These are phyloP conservation scores for Propithecus perrieri DNA, from an alignment of 2,797 vertebrate species.

Conservation along the genomic window DNA sequence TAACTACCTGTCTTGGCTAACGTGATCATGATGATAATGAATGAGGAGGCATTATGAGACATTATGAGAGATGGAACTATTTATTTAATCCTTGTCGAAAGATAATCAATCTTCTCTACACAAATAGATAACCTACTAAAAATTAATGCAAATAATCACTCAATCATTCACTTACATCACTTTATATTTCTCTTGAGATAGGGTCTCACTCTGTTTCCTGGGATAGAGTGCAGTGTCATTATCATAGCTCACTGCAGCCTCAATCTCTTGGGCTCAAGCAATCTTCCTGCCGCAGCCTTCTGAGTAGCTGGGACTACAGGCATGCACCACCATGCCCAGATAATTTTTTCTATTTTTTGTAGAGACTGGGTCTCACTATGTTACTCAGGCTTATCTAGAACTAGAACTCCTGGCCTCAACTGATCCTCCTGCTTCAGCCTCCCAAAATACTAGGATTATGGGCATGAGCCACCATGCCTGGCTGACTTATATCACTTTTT, in stretches of 20 bases:
- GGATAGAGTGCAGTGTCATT: background rate
- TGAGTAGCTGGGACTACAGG: background rate
- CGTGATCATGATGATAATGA: background rate
- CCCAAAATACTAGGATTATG: background rate
- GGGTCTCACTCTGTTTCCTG: background rate
- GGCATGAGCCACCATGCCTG: background rate
- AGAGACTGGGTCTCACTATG: background rate
- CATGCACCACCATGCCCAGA: background rate
- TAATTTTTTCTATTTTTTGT: background rate
- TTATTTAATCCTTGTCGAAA: background rate
- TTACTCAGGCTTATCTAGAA: background rate
- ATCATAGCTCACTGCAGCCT: background rate
- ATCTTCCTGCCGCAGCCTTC: background rate
- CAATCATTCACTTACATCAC: background rate
- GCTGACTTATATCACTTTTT: background rate
- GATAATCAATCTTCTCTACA: background rate
- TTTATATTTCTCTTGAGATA: background rate
- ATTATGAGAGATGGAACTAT: background rate
- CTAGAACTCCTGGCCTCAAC: background rate
- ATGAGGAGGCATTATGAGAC: background rate
- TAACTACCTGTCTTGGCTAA: background rate
- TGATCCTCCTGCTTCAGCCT: background rate
- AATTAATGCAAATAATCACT: background rate
- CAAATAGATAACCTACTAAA: background rate
- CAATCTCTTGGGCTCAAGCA: background rate